Evolutionary conservation across 2,797 vertebrate species (phyloP).

Genomic region (Pogoniulus pusillus): DNA sequence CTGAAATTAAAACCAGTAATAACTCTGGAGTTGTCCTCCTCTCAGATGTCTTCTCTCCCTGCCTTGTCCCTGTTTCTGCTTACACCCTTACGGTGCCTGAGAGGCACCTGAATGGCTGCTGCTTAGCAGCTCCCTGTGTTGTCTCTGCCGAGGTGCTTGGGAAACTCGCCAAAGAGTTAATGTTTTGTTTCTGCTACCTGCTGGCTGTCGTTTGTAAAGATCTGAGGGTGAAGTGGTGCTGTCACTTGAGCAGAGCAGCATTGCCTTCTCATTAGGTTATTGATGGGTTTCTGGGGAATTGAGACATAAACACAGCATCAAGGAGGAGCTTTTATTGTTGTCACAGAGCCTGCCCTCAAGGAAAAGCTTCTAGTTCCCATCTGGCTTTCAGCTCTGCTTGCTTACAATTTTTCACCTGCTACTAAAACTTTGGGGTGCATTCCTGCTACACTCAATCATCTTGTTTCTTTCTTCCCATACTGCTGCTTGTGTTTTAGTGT

Average conservation of each 20-base stretch:
- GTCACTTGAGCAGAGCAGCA: conserved; percentile 52
- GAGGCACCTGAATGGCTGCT: not conserved
- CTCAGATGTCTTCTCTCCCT: not conserved
- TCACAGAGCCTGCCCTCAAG: conserved; percentile 56
- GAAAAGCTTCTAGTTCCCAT: conserved; percentile 36
- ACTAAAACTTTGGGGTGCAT: conserved; percentile 55
- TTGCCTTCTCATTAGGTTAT: conserved; percentile 65
- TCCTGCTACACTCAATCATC: conserved; percentile 38
- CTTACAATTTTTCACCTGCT: conserved; percentile 57
- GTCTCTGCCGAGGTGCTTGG: not conserved
- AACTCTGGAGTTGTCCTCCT: not conserved
- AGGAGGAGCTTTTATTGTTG: conserved; percentile 57
- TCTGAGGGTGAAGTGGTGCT: conserved; percentile 48
- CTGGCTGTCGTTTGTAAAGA: conserved; percentile 46
- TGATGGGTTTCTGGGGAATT: conserved; percentile 68
- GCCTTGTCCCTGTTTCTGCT: not conserved
- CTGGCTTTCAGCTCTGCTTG: conserved; percentile 46
- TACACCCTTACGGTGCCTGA: not conserved
- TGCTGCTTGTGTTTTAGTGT: not conserved
- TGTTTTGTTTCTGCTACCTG: conserved; percentile 36
- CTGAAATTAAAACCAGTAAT: not conserved
- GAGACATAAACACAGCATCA: conserved; percentile 57
- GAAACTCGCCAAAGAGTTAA: conserved; percentile 32
- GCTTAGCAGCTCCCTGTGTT: not conserved
- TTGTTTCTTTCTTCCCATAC: not conserved